Base-by-base conservation (phyloP, 2,888 invertebrate genomes). In the Pollenia angustigena region DNA sequence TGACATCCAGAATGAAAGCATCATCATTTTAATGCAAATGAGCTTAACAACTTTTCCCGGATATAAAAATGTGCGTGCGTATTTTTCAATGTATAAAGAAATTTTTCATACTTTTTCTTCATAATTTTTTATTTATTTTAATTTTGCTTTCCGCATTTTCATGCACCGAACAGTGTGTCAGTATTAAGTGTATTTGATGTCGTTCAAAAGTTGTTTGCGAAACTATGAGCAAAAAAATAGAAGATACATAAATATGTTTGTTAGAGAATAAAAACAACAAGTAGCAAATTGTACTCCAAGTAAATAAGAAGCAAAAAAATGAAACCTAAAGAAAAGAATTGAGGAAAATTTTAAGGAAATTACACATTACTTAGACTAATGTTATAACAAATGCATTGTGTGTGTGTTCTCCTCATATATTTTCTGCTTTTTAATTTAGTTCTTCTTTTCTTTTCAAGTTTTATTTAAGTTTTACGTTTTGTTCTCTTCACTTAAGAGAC, bases 21-120 rank as follows among this genome's bases (percentile, higher is more conserved):
- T 83, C 83, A 78, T 85, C 83, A 86, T 87, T 87, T 86, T 85
- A 76, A 88, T 88, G 87, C 85, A 88, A 87, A 87, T 86, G 87
- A 88, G 88, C 78, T 88, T 87, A 85, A 87, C 76, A 87, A 84
- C 75, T 83, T 89, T 86, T 81, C 50, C 62, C 79, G 79, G 84
- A 79, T 79, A 68, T 81, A 66, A 60, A 86, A 88, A 62, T 81
- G 62, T 79, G 69, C 16, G 42, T 40, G 42, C 40, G 52, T 74
- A 12, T 52, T 69, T 75, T 75, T 32, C 58, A 68, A 48, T 48
- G 11, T 62, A 62, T 54, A 79, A 66, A 23, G 48, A 79, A 50
- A 9, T 79, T 68, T 42, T 68, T 14, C n/a, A 54, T 60, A 8
- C 50, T 71, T 23, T 48, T 48, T 14, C 23, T 52, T 58, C 44